phyloP scores from a whole-genome alignment of 2,113 vertebrate species.

The Myrmecophaga tridactyla region DNA sequence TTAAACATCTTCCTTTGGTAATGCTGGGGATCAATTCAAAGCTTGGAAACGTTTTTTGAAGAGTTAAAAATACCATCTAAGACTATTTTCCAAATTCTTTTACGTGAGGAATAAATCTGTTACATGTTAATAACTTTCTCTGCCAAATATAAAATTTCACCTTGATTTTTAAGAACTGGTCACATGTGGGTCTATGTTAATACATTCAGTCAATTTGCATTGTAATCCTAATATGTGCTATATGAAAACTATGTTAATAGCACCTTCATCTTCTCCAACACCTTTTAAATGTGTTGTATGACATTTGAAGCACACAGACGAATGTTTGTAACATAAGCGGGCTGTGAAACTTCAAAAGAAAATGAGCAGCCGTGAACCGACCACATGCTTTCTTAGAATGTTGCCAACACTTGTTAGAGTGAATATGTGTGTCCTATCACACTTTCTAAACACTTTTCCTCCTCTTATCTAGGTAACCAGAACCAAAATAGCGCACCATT shows the following conservation, averaged over 20 bases:
- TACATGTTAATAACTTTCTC: not conserved
- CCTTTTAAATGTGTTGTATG: not conserved
- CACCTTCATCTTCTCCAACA: not conserved
- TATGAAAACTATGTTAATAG: not conserved
- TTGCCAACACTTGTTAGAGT: not conserved
- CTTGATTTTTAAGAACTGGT: not conserved
- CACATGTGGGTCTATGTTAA: not conserved
- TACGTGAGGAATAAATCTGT: not conserved
- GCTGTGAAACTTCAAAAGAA: not conserved
- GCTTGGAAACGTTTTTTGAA: not conserved
- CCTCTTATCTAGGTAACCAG: not conserved
- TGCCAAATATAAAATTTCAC: not conserved
- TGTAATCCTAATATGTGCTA: not conserved
- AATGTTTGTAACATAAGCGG: not conserved
- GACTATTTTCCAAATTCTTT: not conserved
- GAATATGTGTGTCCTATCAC: not conserved
- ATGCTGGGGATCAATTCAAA: not conserved
- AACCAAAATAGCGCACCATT: rapidly evolving
- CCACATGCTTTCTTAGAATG: not conserved
- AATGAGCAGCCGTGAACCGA: not conserved
- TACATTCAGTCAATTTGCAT: not conserved
- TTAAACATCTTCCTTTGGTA: not conserved
- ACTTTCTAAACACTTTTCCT: not conserved
- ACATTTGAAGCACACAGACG: not conserved
- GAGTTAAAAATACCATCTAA: not conserved